Evolutionary conservation across 1,140 invertebrate species (phyloP), one percentile per base, ranked within the genome.

Genomic region (Panulirus ornatus): DNA sequence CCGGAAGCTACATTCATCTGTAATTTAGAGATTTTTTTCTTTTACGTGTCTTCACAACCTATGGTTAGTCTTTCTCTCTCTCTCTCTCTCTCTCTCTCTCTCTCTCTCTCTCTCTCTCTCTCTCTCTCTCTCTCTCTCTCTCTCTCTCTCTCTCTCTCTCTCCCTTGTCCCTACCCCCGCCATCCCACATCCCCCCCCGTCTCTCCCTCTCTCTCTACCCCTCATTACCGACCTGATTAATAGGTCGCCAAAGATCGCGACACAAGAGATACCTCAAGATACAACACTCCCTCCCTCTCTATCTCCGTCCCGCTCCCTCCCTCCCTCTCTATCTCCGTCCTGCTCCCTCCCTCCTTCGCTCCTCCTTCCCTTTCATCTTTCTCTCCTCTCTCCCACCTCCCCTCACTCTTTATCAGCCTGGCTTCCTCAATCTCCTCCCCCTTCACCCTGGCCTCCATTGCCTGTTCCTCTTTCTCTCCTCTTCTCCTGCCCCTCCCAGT

Each of bases 191-290:
- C 34, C 71, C 71, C 36, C 73, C 36, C 40, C 14, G 40, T 27
- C 75, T 47, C 75, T 34, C 70, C 36, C 22, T n/a, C 30, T 71
- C 70, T 71, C 70, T 71, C 70, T 34, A 14, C n/a, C 75, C 9
- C 75, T 44, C 75, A 78, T 78, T 78, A 78, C 75, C 75, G 38
- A 16, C 40, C 42, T 44, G 75, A 78, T 78, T 78, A 78, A 78
- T 78, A 78, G 75, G 40, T 78, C 75, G 75, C 75, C 75, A 78
- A 78, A 78, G 75, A 78, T 78, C 40, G 40, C 75, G 75, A 78
- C 75, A 78, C 44, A 38, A 9, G 30, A 44, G 75, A 78, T 78
- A 78, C 75, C 44, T 78, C 75, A 78, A 47, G 75, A 78, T 44
- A n/a, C 40, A 40, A 78, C 75, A 78, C 40, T 78, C 36, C 27